Base-by-base conservation (phyloP, 1,140 invertebrate genomes). In the Tetragonula clypearis region DNA sequence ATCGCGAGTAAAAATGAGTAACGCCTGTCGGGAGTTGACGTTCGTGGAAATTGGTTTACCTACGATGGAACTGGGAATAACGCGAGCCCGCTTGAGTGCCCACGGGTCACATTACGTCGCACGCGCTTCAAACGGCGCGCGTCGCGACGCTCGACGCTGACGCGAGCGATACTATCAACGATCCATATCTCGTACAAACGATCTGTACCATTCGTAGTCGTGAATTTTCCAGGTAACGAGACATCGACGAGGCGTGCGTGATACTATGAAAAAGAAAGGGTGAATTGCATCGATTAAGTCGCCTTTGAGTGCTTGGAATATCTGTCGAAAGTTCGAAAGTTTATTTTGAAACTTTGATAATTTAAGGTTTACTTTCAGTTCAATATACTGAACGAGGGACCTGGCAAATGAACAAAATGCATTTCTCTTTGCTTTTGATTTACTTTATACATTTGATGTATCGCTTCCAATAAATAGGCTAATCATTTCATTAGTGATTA, bases 1-100 rank as follows among this genome's bases (percentile, higher is more conserved):
- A 11, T 15, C n/a, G 65, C 23, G 65, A n/a, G 17, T 56, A 79
- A 79, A 58, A 56, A 41, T 1, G 53, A 69, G 53, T 8, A n/a
- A 71, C 66, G 49, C 21, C 68, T 60, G 68, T 23, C 55, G 68
- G 79, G 68, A 73, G 68, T 41, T 49, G 68, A 17, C 49, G 78
- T 82, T 82, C 80, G 80, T 35, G 80, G 80, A 82, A 74, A 82
- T 82, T 55, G 80, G 60, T 66, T 82, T 56, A 75, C 49, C 80
- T 12, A 41, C 80, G 80, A 82, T 82, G 80, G 72, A 55, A 76
- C 58, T 56, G 71, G 80, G 72, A 75, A 82, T 80, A 80, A 76
- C 49, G 80, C 80, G 80, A 73, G 2, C 53, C 58, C 53, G 69
- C 53, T 66, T 68, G 77, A 80, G 72, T 85, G 26, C 78, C 55